Base-by-base conservation (phyloP, 2,113 vertebrate genomes). In the Elephantulus edwardii region DNA sequence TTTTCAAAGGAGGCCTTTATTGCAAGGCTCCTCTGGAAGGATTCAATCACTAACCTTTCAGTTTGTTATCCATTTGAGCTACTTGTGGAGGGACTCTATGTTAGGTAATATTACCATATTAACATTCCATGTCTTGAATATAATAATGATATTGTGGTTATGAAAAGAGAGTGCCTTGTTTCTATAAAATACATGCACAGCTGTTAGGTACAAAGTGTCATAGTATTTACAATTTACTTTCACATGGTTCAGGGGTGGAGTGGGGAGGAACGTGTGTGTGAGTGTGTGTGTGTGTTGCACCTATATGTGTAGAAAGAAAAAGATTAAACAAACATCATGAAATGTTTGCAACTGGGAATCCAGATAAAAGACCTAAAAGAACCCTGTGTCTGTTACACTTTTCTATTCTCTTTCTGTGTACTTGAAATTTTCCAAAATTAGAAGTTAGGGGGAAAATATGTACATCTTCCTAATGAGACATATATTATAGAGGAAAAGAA, bases 401-500 rank as follows among this genome's bases (percentile, higher is more conserved):
- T 66, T 86, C 71, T 46, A 40, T 44, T 6, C 2, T 50, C 44
- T 90, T 80, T 48, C 33, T 35, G 38, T 68, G 26, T 22, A 17
- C 40, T 72, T 75, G 58, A 70, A 44, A 44, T 56, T 90, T 92
- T 70, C 68, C 20, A 40, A 50, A 56, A 62, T 50, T 88, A 62
- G 79, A 54, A 56, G 24, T 33, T 89, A 12, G 6, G 0, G 17
- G 40, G 42, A 56, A 8, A 5, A 8, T 60, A 60, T 60, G 58
- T 54, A 17, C 33, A 28, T 52, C 33, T 68, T 56, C 26, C 22
- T 48, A 7, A 68, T 26, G 46, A 1, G 16, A 9, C 17, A 75
- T 19, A 6, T 56, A 3, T 5, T 24, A 13, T 56, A 28, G 19
- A 54, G 22, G 38, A 79, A 64, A 8, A n/a, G 16, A 91, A 79